A percentile compares a stretch with the other conserved stretches of the same genome.
phyloP scores from a whole-genome alignment of 2,797 vertebrate genomes.

The Erpetoichthys calabaricus region DNA sequence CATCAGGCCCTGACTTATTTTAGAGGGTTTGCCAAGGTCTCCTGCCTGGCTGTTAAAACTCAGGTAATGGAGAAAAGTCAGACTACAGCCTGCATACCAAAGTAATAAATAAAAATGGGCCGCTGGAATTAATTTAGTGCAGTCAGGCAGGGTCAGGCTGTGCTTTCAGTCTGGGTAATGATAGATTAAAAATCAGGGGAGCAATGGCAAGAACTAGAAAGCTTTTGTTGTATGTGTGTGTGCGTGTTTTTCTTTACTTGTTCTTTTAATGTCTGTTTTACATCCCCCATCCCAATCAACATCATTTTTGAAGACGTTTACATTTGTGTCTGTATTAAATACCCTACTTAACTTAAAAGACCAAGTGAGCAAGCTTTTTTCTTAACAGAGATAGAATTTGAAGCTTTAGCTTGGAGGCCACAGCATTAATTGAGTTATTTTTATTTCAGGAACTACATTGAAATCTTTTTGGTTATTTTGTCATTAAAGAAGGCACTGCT shows the following conservation, averaged over 20 bases:
- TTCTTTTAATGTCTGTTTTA: no score
- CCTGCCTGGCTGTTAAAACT: slow-evolving; percentile 32
- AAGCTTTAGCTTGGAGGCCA: no score
- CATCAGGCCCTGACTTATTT: slow-evolving; percentile 37
- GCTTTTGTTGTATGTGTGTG: slow-evolving; percentile 16
- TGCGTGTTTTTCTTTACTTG: background rate
- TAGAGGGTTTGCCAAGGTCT: slow-evolving; percentile 40
- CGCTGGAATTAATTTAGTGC: slow-evolving; percentile 45
- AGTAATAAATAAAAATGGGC: slow-evolving; percentile 44
- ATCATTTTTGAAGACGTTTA: no score
- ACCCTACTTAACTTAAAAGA: no score
- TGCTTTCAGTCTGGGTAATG: slow-evolving; percentile 37
- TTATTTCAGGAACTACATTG: no score
- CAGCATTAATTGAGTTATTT: no score
- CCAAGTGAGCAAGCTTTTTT: no score
- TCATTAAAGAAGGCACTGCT: no score
- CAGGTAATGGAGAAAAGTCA: slow-evolving; percentile 39
- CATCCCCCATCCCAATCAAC: no score
- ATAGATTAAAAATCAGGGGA: slow-evolving; percentile 46
- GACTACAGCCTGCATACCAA: slow-evolving; percentile 34
- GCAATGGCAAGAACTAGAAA: slow-evolving; percentile 34
- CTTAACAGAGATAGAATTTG: no score
- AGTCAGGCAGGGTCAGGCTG: slow-evolving; percentile 41
- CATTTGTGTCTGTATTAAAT: no score
- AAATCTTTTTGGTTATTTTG: no score